Evolutionary conservation across 2,113 vertebrate genomes (phyloP).

Genomic region (Spea bombifrons): DNA sequence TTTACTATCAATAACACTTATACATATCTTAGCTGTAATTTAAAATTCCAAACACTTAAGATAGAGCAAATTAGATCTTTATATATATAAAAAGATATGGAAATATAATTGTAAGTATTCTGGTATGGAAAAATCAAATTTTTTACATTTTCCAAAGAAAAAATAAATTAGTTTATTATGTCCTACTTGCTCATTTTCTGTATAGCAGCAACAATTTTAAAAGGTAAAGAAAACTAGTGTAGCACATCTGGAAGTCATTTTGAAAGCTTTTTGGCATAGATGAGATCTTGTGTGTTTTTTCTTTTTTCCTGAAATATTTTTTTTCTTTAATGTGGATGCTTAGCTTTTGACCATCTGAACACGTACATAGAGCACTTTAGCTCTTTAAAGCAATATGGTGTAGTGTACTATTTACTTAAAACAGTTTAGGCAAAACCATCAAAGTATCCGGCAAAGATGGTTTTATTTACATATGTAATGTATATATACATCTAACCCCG

Average conservation of each 20-base stretch:
- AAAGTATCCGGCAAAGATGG: no score
- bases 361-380: background rate
- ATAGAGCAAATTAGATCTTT: no score
- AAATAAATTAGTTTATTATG: background rate
- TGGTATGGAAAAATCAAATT: background rate
- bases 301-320: slow-evolving; percentile 1
- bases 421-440: no score
- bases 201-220: background rate
- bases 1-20: no score
- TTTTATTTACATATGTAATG: no score
- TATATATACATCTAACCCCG: no score
- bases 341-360: background rate
- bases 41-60: no score
- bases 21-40: no score
- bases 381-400: background rate
- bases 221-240: background rate
- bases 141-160: background rate
- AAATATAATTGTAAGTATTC: background rate
- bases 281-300: background rate
- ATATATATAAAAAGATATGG: no score
- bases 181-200: background rate
- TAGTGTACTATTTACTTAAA: no score
- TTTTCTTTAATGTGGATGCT: slow-evolving; percentile 7
- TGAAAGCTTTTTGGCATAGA: background rate
- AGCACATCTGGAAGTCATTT: background rate